Base-by-base conservation (phyloP, 2,113 vertebrate species). In the Fulmarus glacialis region DNA sequence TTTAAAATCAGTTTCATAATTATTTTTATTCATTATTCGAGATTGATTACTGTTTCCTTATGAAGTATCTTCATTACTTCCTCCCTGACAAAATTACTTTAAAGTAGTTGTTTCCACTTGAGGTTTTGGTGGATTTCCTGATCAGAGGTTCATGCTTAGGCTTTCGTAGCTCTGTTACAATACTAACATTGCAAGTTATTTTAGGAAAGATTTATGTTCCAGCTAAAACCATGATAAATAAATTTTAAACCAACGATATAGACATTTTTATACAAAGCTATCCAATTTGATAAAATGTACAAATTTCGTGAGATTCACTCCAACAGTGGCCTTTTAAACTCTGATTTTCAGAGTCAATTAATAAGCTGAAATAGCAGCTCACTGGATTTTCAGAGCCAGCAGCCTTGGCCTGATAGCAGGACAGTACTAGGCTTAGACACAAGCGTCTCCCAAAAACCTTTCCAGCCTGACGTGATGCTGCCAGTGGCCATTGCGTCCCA, bases 71-170 rank as follows among this genome's bases (percentile, higher is more conserved):
- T 64, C 45, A 92, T 81, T 77, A 52, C 71, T 88, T 94, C 94
- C 82, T 93, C 75, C 38, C 87, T 67, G 58, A 73, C 27, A 77
- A 88, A 94, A 92, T 86, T 20, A 86, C 38, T 80, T 81, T 77
- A 38, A 71, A 91, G 87, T 34, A 88, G 52, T 38, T 94, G 90
- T 77, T 97, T 96, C 85, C 92, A 97, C 90, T 92, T 97, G 85
- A 95, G 93, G 92, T 94, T 90, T 79, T 92, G 75, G 67, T 95
- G 93, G 96, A 52, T 96, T 95, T 96, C 94, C 81, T 89, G 93
- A 84, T 80, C 48, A 11, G 64, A 59, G 66, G 56, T 48, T 96
- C 88, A 60, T 0, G 2, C 66, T 62, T 29, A 48, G 58, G 71
- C 42, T 88, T 62, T 70, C 4, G 1, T 24, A 90, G 62, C 40